A percentile compares a stretch with the other conserved stretches of the same genome.
phyloP scores from a whole-genome alignment of 2,888 invertebrate genomes.

The Lissocephala sabroskyi region DNA sequence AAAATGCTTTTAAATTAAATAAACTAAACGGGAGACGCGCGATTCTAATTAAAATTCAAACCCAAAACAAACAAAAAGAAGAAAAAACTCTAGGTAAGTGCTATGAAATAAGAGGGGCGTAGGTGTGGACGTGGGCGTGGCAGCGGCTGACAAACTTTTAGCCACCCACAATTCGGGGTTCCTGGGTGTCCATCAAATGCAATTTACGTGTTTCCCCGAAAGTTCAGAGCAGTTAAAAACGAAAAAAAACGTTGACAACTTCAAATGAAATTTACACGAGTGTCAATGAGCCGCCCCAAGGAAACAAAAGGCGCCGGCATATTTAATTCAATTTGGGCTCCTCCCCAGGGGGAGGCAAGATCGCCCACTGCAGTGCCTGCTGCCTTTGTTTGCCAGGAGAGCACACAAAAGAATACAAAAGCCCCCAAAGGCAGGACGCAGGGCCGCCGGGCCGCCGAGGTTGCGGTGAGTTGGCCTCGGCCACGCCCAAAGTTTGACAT shows the following conservation, averaged over 20 bases:
- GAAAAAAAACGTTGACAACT: conserved; percentile 18
- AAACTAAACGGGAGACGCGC: no score
- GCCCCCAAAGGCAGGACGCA: neutral
- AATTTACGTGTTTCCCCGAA: no score
- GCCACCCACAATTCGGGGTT: no score
- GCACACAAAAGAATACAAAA: conserved; percentile 8
- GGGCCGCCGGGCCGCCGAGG: no score
- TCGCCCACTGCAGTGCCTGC: neutral
- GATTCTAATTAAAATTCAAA: no score
- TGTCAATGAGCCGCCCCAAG: conserved; percentile 11
- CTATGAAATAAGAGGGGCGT: no score
- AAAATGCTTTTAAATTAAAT: no score
- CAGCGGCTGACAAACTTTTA: no score
- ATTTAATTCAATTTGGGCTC: conserved; percentile 37
- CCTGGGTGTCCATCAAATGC: no score
- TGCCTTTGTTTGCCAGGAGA: neutral
- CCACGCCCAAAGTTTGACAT: conserved; percentile 49
- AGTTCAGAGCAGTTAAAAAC: neutral
- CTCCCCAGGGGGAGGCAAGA: neutral
- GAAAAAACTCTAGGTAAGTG: no score
- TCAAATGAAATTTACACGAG: conserved; percentile 30
- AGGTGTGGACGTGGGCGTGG: no score
- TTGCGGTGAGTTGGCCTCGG: neutral
- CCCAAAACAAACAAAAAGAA: no score
- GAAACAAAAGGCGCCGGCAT: conserved; percentile 24